A percentile compares a stretch with the other conserved stretches of the same genome.
Evolutionary conservation across 2,797 vertebrate species (phyloP).

Genomic region (Mormyrops boulengeri): DNA sequence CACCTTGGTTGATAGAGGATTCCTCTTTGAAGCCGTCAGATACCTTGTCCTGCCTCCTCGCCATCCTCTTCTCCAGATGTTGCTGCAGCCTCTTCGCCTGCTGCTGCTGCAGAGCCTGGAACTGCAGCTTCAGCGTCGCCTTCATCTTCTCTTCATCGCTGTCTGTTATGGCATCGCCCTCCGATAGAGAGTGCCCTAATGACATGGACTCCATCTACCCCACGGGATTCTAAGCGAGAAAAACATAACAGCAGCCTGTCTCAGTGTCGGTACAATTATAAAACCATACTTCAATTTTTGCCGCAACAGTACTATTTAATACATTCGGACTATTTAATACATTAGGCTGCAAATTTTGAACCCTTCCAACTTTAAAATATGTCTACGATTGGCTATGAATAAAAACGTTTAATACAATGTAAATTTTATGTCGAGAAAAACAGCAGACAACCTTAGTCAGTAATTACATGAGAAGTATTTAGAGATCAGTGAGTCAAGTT

Average conservation of each 20-base stretch:
- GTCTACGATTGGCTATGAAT: not conserved
- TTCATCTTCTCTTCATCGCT: conserved; percentile 39
- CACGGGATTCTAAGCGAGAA: not conserved
- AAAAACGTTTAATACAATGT: not conserved
- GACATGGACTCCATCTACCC: not conserved
- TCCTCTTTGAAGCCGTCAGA: conserved; percentile 6
- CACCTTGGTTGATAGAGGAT: conserved; percentile 29
- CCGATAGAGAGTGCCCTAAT: not conserved
- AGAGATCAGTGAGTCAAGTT: not conserved
- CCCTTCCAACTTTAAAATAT: not conserved
- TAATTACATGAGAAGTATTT: not conserved
- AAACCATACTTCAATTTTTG: not conserved
- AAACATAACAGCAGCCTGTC: not conserved
- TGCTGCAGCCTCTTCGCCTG: conserved; percentile 65
- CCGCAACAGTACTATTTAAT: not conserved
- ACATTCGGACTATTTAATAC: not conserved
- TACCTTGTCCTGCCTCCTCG: conserved; percentile 33
- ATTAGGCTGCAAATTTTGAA: not conserved
- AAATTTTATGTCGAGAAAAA: not conserved
- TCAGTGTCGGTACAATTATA: not conserved
- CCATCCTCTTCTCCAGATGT: conserved; percentile 59
- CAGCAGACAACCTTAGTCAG: not conserved
- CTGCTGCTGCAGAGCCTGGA: conserved; percentile 76
- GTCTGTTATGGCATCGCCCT: conserved; percentile 58
- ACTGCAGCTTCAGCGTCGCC: conserved; percentile 69